Percentiles rank a stretch among this genome's conserved stretches.
phyloP scores from a whole-genome alignment of 2,797 vertebrate genomes.

The Scolopax bukidnonensis region DNA sequence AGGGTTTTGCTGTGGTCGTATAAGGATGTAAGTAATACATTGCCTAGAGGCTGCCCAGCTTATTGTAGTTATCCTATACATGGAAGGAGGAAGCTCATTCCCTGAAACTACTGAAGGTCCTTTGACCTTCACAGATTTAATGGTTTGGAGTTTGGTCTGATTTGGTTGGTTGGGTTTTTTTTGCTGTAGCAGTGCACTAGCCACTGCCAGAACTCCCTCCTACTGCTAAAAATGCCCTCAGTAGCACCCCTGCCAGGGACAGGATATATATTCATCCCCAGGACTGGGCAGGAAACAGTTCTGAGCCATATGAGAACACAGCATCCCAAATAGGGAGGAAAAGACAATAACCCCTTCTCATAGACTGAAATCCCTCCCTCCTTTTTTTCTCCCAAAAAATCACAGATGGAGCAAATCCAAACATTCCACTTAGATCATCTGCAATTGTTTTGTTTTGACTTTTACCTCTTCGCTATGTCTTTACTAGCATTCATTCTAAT shows the following conservation, averaged over 20 bases:
- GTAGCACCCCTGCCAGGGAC: neutral
- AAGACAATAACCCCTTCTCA: neutral
- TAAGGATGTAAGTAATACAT: neutral
- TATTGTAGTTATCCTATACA: neutral
- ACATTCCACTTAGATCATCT: neutral
- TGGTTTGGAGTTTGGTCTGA: neutral
- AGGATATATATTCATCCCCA: neutral
- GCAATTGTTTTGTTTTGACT: neutral
- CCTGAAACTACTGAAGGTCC: neutral
- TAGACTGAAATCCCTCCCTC: neutral
- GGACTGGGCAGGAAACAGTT: neutral
- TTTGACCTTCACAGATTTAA: neutral
- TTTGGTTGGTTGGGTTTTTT: neutral
- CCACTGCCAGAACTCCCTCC: neutral
- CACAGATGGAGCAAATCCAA: neutral
- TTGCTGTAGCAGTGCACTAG: neutral
- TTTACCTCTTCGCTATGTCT: neutral
- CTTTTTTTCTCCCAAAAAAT: neutral
- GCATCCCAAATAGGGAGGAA: neutral
- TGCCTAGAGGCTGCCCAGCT: neutral
- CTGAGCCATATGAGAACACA: neutral
- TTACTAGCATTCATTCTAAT: neutral
- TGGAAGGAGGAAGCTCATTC: neutral
- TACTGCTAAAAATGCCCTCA: neutral
- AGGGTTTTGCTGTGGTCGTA: neutral